Percentiles rank a stretch among this genome's conserved stretches.
Conservation (phyloP, 1,140 invertebrate species). For the Psix sp. region DNA sequence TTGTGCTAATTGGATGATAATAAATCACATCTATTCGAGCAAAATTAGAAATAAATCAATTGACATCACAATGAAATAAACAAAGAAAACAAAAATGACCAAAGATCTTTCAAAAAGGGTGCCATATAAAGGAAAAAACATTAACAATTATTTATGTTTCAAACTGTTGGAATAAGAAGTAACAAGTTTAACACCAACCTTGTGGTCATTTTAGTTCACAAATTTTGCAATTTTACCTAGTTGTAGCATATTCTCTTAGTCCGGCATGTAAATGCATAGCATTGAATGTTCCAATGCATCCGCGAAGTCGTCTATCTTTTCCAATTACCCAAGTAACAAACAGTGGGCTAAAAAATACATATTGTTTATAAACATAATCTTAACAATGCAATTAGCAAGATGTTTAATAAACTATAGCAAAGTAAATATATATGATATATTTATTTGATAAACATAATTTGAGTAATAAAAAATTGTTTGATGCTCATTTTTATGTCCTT, state of each 20-base stretch:
- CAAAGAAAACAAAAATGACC: background rate
- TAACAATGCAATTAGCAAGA: no score
- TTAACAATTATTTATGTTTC: no score
- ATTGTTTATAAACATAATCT: background rate
- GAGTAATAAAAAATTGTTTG: no score
- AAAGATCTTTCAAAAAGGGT: background rate
- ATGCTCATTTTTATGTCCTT: no score
- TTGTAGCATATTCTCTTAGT: constrained; percentile 96
- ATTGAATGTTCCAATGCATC: constrained; percentile 97
- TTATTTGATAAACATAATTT: no score
- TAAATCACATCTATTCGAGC: background rate
- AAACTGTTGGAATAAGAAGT: no score
- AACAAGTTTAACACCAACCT: no score
- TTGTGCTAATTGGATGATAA: no score
- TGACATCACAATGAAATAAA: background rate
- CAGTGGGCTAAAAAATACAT: constrained; percentile 84
- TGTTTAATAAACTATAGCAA: no score
- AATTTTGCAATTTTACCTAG: constrained; percentile 79
- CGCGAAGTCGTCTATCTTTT: constrained; percentile 91
- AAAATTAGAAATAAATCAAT: background rate
- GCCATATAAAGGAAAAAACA: no score
- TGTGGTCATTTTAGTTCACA: constrained; percentile 12
- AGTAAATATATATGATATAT: no score
- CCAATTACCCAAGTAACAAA: constrained; percentile 99
- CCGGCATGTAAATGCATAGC: constrained; percentile 94